phyloP scores from a whole-genome alignment of 2,113 vertebrate species.

The Pleuronectes platessa region DNA sequence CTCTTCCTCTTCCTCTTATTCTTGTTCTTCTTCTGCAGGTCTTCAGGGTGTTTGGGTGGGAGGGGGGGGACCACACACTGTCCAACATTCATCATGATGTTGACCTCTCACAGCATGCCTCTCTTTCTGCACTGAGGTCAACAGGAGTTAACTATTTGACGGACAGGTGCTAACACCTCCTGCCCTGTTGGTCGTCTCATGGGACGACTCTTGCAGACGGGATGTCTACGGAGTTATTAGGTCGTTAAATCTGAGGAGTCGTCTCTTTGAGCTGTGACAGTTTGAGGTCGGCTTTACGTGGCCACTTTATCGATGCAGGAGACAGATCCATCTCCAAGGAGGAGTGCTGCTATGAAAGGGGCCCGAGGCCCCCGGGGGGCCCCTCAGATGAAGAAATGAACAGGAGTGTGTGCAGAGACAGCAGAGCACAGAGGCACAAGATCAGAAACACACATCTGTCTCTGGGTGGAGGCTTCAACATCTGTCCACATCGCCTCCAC shows the following conservation, averaged over 20 bases:
- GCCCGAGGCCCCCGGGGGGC: constrained; percentile 1
- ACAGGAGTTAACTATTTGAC: neutral
- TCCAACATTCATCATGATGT: neutral
- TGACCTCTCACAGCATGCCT: neutral
- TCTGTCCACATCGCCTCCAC: constrained; percentile 27
- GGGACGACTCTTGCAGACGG: neutral
- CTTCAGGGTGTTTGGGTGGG: neutral
- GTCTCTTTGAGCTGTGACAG: neutral
- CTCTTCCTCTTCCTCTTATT: no score
- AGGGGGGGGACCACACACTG: neutral
- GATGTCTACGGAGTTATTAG: neutral
- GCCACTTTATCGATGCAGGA: neutral
- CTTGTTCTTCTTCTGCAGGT: neutral
- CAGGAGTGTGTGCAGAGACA: neutral
- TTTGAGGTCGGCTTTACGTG: neutral
- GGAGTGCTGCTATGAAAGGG: constrained; percentile 7
- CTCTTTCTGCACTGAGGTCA: neutral
- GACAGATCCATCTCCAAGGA: neutral
- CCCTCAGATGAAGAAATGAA: constrained; percentile 45
- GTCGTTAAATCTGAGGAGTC: neutral
- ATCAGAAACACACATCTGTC: constrained; percentile 45
- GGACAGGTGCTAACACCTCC: neutral
- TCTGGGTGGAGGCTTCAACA: constrained; percentile 34
- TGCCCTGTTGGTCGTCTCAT: neutral
- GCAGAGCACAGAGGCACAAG: neutral